phyloP scores from a whole-genome alignment of 1,140 invertebrate species.

The Hormaphis cornu region DNA sequence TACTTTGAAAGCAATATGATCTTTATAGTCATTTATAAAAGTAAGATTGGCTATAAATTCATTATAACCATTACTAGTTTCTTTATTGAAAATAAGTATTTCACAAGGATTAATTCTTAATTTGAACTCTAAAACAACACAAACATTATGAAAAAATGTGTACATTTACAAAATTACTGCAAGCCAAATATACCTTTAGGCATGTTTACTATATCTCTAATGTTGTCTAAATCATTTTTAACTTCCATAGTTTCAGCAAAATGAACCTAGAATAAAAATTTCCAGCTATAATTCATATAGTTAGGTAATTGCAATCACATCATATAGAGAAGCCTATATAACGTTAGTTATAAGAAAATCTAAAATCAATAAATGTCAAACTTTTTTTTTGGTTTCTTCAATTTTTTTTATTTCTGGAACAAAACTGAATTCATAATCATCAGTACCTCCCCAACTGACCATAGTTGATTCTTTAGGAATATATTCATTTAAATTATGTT shows the following conservation, averaged over 20 bases:
- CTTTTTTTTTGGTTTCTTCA: constrained; percentile 45
- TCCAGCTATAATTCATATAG: neutral
- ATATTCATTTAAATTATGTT: constrained; percentile 63
- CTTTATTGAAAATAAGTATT: constrained; percentile 1
- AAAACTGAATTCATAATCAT: constrained; percentile 63
- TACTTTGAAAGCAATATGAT: constrained; percentile 13
- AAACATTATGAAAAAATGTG: neutral
- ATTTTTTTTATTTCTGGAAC: constrained; percentile 47
- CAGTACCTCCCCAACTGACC: constrained; percentile 75
- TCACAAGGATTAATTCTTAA: neutral
- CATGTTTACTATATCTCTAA: constrained; percentile 7
- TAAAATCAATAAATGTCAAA: constrained; percentile 39
- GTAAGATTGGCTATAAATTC: constrained; percentile 1
- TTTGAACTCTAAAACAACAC: constrained; percentile 1
- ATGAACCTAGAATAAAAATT: constrained; percentile 12
- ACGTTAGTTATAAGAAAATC: neutral
- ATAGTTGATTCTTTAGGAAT: constrained; percentile 65
- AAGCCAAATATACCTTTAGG: constrained; percentile 10
- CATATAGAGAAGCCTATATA: neutral
- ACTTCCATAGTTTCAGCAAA: constrained; percentile 23
- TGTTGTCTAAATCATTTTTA: neutral
- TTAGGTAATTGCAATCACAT: neutral
- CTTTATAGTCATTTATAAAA: constrained; percentile 20
- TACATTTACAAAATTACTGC: neutral
- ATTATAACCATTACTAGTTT: neutral